Base-by-base conservation (phyloP, 2,888 invertebrate species). In the Drepanosiphum platanoidis region DNA sequence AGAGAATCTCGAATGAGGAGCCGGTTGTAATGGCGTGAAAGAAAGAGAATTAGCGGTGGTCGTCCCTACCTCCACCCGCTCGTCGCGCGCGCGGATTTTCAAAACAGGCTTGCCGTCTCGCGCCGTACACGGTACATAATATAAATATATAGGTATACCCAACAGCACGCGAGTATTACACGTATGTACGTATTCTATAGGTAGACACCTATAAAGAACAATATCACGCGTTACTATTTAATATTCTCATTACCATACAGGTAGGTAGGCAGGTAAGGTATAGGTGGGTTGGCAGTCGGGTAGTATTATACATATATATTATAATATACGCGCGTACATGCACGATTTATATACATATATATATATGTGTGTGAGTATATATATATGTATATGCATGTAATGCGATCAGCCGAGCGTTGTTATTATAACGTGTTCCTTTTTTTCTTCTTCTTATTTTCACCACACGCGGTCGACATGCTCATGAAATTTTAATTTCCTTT, bases 21-120 rank as follows among this genome's bases (percentile, higher is more conserved):
- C n/a, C 30, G 64, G 27, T 64, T 30, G 13, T 30, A 61, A 30
- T 64, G 3, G 13, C 27, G 64, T 30, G 78, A 42, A 79, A 58
- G 46, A 74, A 46, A 74, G 74, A 74, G 32, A 46, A 74, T 46
- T 74, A 30, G 42, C 42, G 32, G 66, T 32, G 32, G 66, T 42
- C 13, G 42, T 22, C 22, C n/a, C 58, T 34, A 8, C 18, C 52
- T 18, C 52, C 52, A 2, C 42, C 8, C 13, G 32, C 46, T 52
- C 32, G 46, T 22, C 52, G 52, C 18, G 22, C 18, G 22, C 52
- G 18, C 74, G 32, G 18, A 74, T 52, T 32, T 46, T 74, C 32
- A 30, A 18, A 74, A 74, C 42, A 30, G 22, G 32, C 74, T 52
- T 4, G 42, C 32, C 30, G 30, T 22, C 52, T 52, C 52, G 5